Conservation (phyloP, 2,888 invertebrate species). For the Euplexia lucipara region DNA sequence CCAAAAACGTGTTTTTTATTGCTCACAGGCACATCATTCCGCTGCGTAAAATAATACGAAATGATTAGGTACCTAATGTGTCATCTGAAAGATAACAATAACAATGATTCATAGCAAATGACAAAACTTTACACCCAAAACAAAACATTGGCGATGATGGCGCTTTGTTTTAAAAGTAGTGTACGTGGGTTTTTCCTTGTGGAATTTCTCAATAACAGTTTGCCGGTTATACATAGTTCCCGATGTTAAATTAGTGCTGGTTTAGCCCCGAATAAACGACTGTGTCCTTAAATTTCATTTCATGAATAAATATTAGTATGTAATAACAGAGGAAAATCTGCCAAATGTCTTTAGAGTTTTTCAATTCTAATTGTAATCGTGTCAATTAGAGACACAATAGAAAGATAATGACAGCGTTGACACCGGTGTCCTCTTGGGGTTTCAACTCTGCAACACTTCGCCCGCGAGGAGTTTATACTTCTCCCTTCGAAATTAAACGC, state of each 20-base stretch:
- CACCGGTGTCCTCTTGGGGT: too few species aligned
- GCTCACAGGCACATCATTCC: slow-evolving; percentile 1
- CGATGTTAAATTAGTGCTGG: neutral
- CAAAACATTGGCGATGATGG: neutral
- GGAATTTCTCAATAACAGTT: neutral
- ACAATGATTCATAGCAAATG: slow-evolving; percentile 7
- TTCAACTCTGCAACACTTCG: too few species aligned
- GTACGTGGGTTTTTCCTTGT: slow-evolving; percentile 16
- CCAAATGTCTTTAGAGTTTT: too few species aligned
- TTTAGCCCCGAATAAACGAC: neutral
- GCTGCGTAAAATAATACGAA: slow-evolving; percentile 30
- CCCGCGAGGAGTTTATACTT: too few species aligned
- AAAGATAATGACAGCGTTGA: too few species aligned
- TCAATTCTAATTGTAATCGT: too few species aligned
- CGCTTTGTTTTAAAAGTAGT: neutral
- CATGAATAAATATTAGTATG: neutral
- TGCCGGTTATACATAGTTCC: neutral
- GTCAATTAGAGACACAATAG: too few species aligned
- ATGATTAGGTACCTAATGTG: slow-evolving; percentile 18
- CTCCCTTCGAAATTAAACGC: too few species aligned
- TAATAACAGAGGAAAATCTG: too few species aligned
- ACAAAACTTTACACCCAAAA: neutral
- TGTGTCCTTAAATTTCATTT: neutral
- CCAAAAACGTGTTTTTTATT: slow-evolving; percentile 3
- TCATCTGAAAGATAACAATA: slow-evolving; percentile 34